These are phyloP conservation scores for Proteles cristata DNA, from an alignment of 2,113 vertebrate genomes.

Conservation along the genomic window DNA sequence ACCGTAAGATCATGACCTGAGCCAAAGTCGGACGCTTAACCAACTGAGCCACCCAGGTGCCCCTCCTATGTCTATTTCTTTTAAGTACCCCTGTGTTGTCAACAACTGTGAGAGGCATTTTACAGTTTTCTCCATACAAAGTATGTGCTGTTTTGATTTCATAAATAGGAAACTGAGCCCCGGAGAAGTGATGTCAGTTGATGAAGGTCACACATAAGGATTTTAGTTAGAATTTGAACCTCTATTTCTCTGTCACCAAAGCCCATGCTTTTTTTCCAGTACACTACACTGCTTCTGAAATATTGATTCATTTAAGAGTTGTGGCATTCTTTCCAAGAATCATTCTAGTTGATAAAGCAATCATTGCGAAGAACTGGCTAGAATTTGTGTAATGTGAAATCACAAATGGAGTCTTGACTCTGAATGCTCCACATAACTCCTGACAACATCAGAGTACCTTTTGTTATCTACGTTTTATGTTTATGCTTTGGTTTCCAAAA, in stretches of 20 bases:
- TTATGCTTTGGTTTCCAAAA: conserved; percentile 23
- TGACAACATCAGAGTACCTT: neutral
- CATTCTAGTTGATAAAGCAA: neutral
- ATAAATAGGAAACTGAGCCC: neutral
- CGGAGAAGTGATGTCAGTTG: neutral
- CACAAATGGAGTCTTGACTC: neutral
- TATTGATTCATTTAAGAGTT: neutral
- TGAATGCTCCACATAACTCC: neutral
- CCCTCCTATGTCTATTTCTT: neutral
- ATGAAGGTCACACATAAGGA: neutral
- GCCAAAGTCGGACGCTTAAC: no score
- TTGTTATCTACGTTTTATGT: conserved; percentile 10
- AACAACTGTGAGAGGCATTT: neutral
- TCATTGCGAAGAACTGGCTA: neutral
- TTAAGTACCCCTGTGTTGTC: neutral
- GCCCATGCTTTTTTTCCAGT: neutral
- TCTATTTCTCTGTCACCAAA: neutral
- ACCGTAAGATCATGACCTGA: no score
- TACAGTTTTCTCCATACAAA: neutral
- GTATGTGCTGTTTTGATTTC: neutral
- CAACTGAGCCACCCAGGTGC: no score
- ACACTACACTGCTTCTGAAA: neutral
- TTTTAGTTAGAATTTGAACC: neutral
- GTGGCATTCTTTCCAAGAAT: neutral
- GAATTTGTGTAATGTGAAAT: neutral